Percentiles rank a stretch among this genome's conserved stretches.
Evolutionary conservation across 2,888 invertebrate genomes (phyloP).

Genomic region (Caenorhabditis auriculariae): DNA sequence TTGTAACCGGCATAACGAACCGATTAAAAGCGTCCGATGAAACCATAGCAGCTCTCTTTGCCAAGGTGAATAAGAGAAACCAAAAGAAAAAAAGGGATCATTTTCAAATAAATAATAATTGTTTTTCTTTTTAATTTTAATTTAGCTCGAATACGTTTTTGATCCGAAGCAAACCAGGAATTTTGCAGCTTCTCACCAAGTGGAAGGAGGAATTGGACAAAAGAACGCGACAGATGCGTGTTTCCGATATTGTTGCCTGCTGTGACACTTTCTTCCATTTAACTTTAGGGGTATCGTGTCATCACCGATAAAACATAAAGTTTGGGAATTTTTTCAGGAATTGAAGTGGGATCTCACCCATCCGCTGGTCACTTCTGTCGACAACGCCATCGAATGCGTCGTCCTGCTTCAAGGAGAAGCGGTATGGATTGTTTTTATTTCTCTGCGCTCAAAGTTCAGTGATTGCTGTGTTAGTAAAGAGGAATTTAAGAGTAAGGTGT

Average conservation of each 20-base stretch:
- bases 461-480: no score
- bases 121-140: neutral
- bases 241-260: conserved; percentile 18
- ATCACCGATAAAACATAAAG: neutral
- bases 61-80: no score
- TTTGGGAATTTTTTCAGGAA: conserved; percentile 5
- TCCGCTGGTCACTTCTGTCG: conserved; percentile 6
- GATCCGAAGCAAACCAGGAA: neutral
- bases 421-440: conserved; percentile 1
- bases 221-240: conserved; percentile 18
- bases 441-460: no score
- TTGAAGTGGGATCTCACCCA: conserved; percentile 10
- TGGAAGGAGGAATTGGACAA: conserved; percentile 28
- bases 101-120: neutral
- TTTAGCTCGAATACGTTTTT: neutral
- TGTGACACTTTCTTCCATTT: conserved; percentile 19
- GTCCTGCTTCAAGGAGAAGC: conserved; percentile 26
- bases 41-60: conserved; percentile 10
- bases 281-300: conserved; percentile 3
- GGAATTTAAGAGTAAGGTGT: no score
- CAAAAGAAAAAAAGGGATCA: no score
- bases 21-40: conserved; percentile 3
- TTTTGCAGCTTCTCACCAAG: conserved; percentile 13
- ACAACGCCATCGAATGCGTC: conserved; percentile 19
- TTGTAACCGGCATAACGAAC: conserved; percentile 18